Percentiles rank a stretch among this genome's conserved stretches.
Conservation (phyloP, 2,888 invertebrate genomes). For the Harpalus rubripes region DNA sequence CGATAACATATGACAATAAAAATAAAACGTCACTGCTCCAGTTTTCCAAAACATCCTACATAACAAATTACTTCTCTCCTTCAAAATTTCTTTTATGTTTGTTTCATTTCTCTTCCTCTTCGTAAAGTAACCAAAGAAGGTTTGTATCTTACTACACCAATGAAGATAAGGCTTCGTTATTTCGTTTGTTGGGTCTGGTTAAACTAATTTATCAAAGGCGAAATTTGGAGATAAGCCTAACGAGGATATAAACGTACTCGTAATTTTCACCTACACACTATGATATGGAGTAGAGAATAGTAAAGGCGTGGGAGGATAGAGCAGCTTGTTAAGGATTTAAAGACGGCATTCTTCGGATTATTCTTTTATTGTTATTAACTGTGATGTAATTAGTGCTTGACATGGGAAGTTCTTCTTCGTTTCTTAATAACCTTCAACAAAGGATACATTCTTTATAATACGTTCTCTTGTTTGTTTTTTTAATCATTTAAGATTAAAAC, state of each 20-base stretch:
- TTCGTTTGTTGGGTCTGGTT: slow-evolving; percentile 33
- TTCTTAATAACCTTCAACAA: not conserved
- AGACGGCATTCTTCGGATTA: slow-evolving; percentile 20
- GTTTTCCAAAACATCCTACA: slow-evolving; percentile 40
- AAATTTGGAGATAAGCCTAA: slow-evolving; percentile 40
- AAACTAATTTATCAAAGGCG: slow-evolving; percentile 49
- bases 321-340: slow-evolving; percentile 6
- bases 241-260: slow-evolving; percentile 51
- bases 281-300: not conserved
- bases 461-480: too few relatives aligned
- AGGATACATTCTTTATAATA: too few relatives aligned
- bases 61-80: slow-evolving; percentile 41
- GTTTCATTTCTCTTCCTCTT: not conserved
- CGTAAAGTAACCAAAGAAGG: slow-evolving; percentile 14
- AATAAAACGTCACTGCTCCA: slow-evolving; percentile 44
- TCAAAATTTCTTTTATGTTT: slow-evolving; percentile 19
- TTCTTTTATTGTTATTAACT: slow-evolving; percentile 46
- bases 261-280: slow-evolving; percentile 44
- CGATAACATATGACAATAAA: slow-evolving; percentile 48
- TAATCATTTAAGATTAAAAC: too few relatives aligned
- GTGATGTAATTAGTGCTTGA: slow-evolving; percentile 34
- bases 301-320: slow-evolving; percentile 2
- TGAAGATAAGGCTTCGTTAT: not conserved
- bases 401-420: slow-evolving; percentile 3
- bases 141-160: not conserved